Evolutionary conservation across 2,888 invertebrate species (phyloP).

Genomic region (Lithophane leautieri): DNA sequence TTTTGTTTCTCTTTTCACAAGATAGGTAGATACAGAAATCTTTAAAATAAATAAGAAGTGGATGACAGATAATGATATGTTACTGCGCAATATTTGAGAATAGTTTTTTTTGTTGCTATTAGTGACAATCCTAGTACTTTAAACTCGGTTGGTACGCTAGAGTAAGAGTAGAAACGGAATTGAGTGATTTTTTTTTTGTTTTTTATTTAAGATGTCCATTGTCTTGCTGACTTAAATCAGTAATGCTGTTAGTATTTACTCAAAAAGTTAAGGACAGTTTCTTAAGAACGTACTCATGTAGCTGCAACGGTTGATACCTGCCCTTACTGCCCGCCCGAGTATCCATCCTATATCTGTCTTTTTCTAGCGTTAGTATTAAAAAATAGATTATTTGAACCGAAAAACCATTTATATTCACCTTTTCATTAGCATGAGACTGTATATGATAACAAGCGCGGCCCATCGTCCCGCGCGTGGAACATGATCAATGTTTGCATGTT

Average conservation of each 20-base stretch:
- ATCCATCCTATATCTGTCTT: too few relatives aligned
- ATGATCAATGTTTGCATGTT: not conserved
- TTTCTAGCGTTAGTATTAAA: not conserved
- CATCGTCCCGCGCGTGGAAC: not conserved
- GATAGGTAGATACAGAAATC: not conserved
- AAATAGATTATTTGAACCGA: not conserved
- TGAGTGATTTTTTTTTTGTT: too few relatives aligned
- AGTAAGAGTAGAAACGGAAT: too few relatives aligned
- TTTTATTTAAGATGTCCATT: not conserved
- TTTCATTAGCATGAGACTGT: not conserved
- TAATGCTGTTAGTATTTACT: not conserved
- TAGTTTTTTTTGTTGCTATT: not conserved
- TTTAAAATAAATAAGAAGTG: not conserved
- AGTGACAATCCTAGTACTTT: not conserved
- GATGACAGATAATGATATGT: not conserved
- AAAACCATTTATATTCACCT: too few relatives aligned
- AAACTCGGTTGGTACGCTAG: not conserved
- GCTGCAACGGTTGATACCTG: not conserved
- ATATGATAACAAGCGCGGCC: not conserved
- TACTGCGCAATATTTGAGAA: not conserved
- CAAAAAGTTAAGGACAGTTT: too few relatives aligned
- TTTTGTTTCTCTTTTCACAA: not conserved
- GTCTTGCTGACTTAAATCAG: fast-evolving
- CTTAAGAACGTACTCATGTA: not conserved
- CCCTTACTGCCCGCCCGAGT: not conserved